Evolutionary conservation across 2,113 vertebrate genomes (phyloP).

Genomic region (Micromys minutus): DNA sequence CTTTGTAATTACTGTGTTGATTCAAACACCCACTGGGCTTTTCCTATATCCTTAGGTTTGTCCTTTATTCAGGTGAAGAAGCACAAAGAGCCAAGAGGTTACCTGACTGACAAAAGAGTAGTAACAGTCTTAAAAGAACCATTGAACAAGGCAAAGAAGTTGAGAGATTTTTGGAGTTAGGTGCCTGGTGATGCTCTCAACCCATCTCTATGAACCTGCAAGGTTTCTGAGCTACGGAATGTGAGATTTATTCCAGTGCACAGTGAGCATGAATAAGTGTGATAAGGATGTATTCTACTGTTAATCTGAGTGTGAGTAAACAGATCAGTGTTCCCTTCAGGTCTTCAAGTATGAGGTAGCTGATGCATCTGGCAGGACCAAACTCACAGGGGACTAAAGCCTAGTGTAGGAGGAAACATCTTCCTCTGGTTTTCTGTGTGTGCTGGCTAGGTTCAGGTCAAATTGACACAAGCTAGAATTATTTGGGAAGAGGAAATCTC

Average conservation of each 20-base stretch:
- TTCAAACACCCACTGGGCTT: background rate
- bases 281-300: background rate
- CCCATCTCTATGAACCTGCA: background rate
- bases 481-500: background rate
- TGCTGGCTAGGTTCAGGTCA: background rate
- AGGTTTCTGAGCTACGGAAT: background rate
- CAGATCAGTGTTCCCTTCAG: background rate
- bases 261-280: background rate
- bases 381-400: background rate
- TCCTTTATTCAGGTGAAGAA: background rate
- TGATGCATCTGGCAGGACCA: background rate
- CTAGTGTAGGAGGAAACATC: background rate
- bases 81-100: background rate
- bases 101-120: background rate
- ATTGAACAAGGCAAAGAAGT: background rate
- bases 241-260: background rate
- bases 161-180: background rate
- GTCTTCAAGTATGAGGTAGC: background rate
- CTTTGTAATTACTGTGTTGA: background rate
- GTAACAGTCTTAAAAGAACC: background rate
- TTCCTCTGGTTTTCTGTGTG: background rate
- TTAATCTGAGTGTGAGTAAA: background rate
- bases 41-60: background rate
- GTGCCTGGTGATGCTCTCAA: background rate
- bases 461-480: background rate